Conservation (phyloP, 2,888 invertebrate species). For the Aricia artaxerxes region DNA sequence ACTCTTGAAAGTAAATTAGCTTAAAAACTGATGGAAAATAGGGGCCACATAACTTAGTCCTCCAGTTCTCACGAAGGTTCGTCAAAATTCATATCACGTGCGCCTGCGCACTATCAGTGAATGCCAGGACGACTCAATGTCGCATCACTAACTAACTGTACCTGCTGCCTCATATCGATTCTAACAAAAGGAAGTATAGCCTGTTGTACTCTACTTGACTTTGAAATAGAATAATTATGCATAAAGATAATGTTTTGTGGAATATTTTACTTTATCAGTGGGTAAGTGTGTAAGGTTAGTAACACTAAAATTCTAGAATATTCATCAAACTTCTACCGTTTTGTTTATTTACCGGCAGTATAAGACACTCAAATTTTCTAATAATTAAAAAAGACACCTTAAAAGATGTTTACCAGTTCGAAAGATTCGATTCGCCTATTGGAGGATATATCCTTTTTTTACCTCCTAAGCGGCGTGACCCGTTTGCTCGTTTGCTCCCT, state of each 20-base stretch:
- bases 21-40: neutral
- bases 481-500: too few species aligned
- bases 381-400: too few species aligned
- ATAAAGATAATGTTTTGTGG: neutral
- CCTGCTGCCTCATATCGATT: conserved; percentile 64
- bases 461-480: too few species aligned
- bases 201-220: neutral
- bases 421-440: too few species aligned
- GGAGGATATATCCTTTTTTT: too few species aligned
- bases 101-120: conserved; percentile 51
- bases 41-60: conserved; percentile 48
- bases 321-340: neutral
- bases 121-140: conserved; percentile 70
- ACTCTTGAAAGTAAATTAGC: neutral
- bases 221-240: neutral
- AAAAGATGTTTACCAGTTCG: too few species aligned
- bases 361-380: too few species aligned
- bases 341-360: too few species aligned
- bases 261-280: neutral
- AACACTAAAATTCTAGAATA: neutral
- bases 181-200: conserved; percentile 36
- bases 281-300: neutral
- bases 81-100: conserved; percentile 66
- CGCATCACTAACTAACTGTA: conserved; percentile 76
- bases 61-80: conserved; percentile 65